These are phyloP conservation scores for Okamejei kenojei DNA, from an alignment of 2,797 vertebrate species.

Conservation along the genomic window DNA sequence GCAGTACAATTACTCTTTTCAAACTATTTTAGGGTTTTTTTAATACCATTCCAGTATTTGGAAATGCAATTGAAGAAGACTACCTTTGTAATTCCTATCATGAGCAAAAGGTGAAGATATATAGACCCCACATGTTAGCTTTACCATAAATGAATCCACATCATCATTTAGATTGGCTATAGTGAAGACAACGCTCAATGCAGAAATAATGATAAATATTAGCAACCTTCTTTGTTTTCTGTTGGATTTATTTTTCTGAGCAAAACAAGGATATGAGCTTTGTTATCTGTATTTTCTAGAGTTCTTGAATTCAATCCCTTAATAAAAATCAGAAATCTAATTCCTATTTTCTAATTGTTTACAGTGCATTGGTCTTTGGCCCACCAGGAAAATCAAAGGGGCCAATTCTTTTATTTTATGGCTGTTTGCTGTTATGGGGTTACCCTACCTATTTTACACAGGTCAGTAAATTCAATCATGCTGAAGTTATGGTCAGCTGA, in stretches of 20 bases:
- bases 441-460: conserved; percentile 45
- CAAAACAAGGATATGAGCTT: neutral
- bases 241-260: neutral
- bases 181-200: neutral
- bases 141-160: neutral
- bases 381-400: conserved; percentile 45
- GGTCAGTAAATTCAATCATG: conserved; percentile 36
- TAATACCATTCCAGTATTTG: neutral
- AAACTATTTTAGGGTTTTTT: neutral
- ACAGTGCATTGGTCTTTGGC: conserved; percentile 43
- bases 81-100: neutral
- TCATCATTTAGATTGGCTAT: neutral
- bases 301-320: neutral
- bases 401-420: conserved; percentile 44
- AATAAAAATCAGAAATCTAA: neutral
- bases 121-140: neutral
- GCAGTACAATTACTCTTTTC: neutral
- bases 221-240: neutral
- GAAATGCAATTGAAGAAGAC: neutral
- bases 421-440: conserved; percentile 45
- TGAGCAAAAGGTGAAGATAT: neutral
- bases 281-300: neutral
- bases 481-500: neutral
- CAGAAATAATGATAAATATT: neutral
- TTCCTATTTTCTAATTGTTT: conserved; percentile 26